These are phyloP conservation scores for Hypocryptadius cinnamomeus DNA, from an alignment of 2,113 vertebrate species.

Conservation along the genomic window DNA sequence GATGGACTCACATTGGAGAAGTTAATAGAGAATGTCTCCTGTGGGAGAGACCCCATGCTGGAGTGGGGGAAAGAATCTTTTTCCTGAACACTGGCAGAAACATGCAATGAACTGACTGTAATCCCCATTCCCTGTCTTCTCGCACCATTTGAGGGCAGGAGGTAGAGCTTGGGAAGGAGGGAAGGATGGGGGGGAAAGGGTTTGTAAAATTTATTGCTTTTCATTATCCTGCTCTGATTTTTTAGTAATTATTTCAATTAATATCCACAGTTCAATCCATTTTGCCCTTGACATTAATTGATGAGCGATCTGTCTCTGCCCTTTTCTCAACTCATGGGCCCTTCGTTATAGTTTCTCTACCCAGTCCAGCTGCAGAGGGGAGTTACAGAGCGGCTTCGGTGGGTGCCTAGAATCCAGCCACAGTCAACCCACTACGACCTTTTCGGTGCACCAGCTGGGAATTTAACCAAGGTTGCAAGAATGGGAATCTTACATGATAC, in stretches of 20 bases:
- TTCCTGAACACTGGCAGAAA: background rate
- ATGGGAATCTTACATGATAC: constrained; percentile 99
- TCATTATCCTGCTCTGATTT: background rate
- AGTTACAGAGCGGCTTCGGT: background rate
- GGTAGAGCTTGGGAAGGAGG: background rate
- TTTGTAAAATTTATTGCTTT: background rate
- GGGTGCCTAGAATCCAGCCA: background rate
- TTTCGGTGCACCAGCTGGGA: background rate
- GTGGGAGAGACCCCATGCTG: background rate
- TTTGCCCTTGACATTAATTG: background rate
- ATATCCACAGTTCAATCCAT: background rate
- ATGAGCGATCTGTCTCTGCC: background rate
- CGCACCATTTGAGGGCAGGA: fast-evolving
- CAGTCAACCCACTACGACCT: fast-evolving
- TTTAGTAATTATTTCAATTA: background rate
- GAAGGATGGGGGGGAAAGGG: background rate
- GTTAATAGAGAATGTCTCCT: background rate
- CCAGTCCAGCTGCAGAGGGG: background rate
- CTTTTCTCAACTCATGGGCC: background rate
- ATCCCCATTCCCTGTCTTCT: background rate
- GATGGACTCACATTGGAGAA: background rate
- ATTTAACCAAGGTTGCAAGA: constrained; percentile 89
- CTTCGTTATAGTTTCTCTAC: background rate
- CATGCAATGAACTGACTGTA: background rate
- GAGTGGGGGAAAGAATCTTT: background rate